Base-by-base conservation (phyloP, 64 coral and sea anemone genomes). In the Orbicella faveolata region DNA sequence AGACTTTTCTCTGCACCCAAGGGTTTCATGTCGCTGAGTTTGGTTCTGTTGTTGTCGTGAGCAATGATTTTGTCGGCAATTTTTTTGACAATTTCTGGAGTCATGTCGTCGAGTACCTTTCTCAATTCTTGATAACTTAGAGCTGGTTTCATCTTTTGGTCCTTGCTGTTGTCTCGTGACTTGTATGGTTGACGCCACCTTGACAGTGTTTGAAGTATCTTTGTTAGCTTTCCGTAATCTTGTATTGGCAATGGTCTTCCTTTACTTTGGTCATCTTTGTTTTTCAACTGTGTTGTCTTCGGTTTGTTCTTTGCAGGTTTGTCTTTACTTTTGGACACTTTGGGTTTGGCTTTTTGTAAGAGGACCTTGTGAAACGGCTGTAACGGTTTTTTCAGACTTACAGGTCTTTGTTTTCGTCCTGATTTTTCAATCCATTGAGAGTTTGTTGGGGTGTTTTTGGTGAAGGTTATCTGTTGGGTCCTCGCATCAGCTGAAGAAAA, bases 1-100 rank as follows among this genome's bases (percentile, higher is more conserved):
- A 84, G 51, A 64, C 81, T 84, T 35, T 84, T 63, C 3, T 48
- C 81, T 14, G 81, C 81, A 21, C 36, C 9, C 20, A 84, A 21
- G 36, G 81, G 81, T 11, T 70, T 70, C 81, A 84, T 69, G 35
- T 84, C 81, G 35, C 81, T 84, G 0, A 84, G 63, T 63, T 36
- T 84, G 36, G 81, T 84, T 48, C 36, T 84, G 81, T 84, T 84
- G 7, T 48, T 18, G 15, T 84, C 81, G n/a, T 63, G 61, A 84
- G 81, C 81, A 41, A 84, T 84, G n/a, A 84, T 84, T 69, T 84
- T 66, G 37, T 20, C 68, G 36, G 81, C 81, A 63, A 84, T 66
- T 23, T 84, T 66, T 51, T 84, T 84, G 2, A 84, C 81, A 63
- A 84, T 84, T 68, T 68, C 36, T 68, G 81, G 81, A 69, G 81